phyloP scores from a whole-genome alignment of 2,113 vertebrate species.

The Equus przewalskii region DNA sequence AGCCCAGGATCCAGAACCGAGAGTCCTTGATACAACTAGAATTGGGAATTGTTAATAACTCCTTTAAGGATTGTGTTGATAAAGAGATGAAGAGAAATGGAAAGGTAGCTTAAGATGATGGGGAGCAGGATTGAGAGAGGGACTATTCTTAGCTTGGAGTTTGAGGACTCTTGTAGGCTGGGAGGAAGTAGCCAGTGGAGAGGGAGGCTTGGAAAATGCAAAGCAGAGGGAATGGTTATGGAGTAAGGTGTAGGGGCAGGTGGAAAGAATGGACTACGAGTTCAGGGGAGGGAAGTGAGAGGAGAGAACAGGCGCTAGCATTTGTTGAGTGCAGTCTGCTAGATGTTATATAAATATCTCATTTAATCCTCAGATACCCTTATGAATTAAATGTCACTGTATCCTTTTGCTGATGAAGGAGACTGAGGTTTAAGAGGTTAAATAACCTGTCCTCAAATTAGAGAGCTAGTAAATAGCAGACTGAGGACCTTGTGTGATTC shows the following conservation, averaged over 20 bases:
- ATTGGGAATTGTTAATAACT: background rate
- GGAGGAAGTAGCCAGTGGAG: background rate
- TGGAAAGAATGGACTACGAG: background rate
- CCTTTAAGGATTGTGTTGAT: background rate
- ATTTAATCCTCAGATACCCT: background rate
- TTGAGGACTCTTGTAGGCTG: background rate
- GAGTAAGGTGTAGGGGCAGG: background rate
- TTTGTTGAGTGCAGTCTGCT: background rate
- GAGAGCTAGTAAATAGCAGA: background rate
- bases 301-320: background rate
- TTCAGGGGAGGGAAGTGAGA: background rate
- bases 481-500: background rate
- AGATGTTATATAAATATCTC: background rate
- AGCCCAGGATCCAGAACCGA: background rate
- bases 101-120: background rate
- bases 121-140: background rate
- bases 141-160: background rate
- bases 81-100: conserved; percentile 14
- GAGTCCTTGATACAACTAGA: background rate
- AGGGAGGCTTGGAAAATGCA: background rate
- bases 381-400: background rate
- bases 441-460: background rate
- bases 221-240: background rate
- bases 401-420: conserved; percentile 4
- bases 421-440: background rate